Evolutionary conservation across 2,113 vertebrate species (phyloP), one percentile per base, ranked within the genome.

Genomic region (Drymodes brunneopygia): DNA sequence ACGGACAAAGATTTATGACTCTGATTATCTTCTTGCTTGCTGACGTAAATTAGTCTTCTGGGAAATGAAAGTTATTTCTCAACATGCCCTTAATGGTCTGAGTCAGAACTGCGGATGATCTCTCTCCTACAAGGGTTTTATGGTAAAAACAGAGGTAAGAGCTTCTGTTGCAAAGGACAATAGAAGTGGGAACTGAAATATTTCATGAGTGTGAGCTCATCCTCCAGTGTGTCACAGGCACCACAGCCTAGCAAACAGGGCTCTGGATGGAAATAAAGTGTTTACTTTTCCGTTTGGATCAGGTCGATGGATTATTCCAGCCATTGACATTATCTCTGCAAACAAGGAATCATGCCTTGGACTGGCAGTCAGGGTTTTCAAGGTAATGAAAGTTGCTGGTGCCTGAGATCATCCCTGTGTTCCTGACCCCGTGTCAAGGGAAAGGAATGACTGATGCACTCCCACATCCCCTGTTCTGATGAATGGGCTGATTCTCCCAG

Each of bases 21-120:
- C 40, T 94, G 95, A 97, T 97, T 98, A 98, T 97, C 86, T 69
- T 95, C 95, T 95, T 95, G 78, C 94, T 94, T 98, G 96, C 97
- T 98, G 98, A 98, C 92, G 93, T 98, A 98, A 98, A 98, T 97
- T 97, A 98, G 95, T 90, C 97, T 97, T 97, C 97, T 98, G 97
- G 97, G 97, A 98, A 98, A 96, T 79, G 86, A 86, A 94, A 96
- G 97, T 97, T 98, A 96, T 97, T 97, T 98, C 96, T 97, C 97
- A 97, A 97, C 93, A 96, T 95, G 91, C 91, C 96, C 86, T 93
- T 97, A 98, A 98, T 93, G 92, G 93, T 96, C 94, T 98, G 96
- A 98, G 87, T 97, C 97, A 98, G 98, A 97, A 73, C 97, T 94
- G 94, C 38, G 0, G 88, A 92, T 97, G 95, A 98, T 96, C 86